Evolutionary conservation across 2,797 vertebrate genomes (phyloP), one percentile per base, ranked within the genome.

Genomic region (Pseudomugil gertrudae): DNA sequence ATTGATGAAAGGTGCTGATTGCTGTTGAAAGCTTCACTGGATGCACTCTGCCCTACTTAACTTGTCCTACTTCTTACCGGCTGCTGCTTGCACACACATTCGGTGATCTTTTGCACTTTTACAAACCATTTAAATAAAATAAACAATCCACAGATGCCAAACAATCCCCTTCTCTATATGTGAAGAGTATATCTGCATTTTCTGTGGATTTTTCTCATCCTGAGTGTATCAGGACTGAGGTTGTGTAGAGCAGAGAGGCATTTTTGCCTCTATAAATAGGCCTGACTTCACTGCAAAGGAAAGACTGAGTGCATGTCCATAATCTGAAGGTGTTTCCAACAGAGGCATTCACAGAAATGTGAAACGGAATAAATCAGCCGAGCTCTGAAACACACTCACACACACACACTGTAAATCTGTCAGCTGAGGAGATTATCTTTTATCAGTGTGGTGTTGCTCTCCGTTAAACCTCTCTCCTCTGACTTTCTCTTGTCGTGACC

Each of bases 1-100:
- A 3, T 26, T 47, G 63, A 45, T 50, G 27, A 29, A 45, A 15
- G 45, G 33, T 63, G 52, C 55, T 56, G 55, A 55, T 66, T 55
- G 51, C 48, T 29, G 61, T 58, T 53, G 33, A 35, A 43, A 53
- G 24, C 33, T 61, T 26, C 23, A 5, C 48, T 48, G 59, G 27
- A 2, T 60, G 62, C 56, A 38, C 57, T 78, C 47, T 55, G 67
- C 30, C 74, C 78, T 57, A 61, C 63, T 72, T 72, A 72, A 74
- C 61, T 36, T 63, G 82, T 47, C 65, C 74, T 74, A 65, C 62
- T 70, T 83, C 33, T 77, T 65, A 66, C 8, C 0, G n/a, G 6
- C 17, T 3, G 4, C 66, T 52, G 57, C 53, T 43, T 55, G 38
- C 23, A 69, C 35, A n/a, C n/a, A n/a, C n/a, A 5, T 69, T 61